Base-by-base conservation (phyloP, 1,140 invertebrate species). In the Myzus persicae region DNA sequence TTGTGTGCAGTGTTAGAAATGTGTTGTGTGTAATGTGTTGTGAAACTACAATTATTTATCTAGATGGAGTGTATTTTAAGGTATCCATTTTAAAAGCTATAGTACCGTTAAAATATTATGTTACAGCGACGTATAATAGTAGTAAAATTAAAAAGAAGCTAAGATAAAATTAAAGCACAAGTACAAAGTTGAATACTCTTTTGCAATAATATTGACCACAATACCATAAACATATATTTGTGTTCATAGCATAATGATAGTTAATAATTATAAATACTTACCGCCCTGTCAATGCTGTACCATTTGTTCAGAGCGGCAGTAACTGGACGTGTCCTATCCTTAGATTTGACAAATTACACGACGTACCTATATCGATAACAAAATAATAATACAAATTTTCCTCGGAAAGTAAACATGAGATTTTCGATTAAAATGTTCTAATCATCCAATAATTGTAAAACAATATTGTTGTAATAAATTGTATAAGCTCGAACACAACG, bases 281-380 rank as follows among this genome's bases (percentile, higher is more conserved):
- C 95, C 94, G 95, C 95, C 89, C 94, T 94, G 91, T 95, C 95
- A 91, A 94, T 93, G 84, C 88, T 93, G 92, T 94, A 95, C 90
- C 94, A 94, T 93, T 94, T 94, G 94, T 95, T 95, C 67, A 95
- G 94, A 93, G 94, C 95, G 54, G 94, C 94, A 31, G 95, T 95
- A 48, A 95, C 93, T 22, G 95, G 95, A 22, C 95, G 93, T 36
- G 94, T 94, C 42, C 90, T 91, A 84, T 95, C 95, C 94, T 94
- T 93, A 82, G 93, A 84, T 90, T 94, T 94, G 67, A 94, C 94
- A 94, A 94, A 94, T 20, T 94, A 93, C 93, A 94, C 94, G 22
- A 95, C 93, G 46, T 94, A 94, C 93, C 95, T 95, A 94, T 87
- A 46, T 51, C n/a, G 11, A 44, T 85, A 85, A 89, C 22, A 89